Evolutionary conservation across 2,113 vertebrate species (phyloP), one percentile per base, ranked within the genome.

Genomic region (Hydrochoerus hydrochaeris): DNA sequence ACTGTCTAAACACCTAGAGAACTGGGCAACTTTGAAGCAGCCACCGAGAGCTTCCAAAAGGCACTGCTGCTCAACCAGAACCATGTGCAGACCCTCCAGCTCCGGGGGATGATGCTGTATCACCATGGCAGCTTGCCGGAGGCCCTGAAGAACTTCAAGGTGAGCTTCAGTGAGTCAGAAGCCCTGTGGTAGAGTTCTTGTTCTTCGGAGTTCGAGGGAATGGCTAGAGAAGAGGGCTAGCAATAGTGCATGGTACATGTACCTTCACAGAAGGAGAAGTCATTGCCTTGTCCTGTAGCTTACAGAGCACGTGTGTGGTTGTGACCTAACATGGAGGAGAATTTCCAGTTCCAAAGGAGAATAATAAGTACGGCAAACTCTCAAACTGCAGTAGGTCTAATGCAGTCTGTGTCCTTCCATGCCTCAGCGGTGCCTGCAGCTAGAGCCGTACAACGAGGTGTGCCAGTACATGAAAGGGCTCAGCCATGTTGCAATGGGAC

Each of bases 381-480:
- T 41, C 96, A 17, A 8, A 28, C 30, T 49, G 4, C n/a, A 0
- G 16, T 3, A 7, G 52, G 38, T 11, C 28, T 83, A 32, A 88
- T 7, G 1, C 1, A 32, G 20, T 35, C 95, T 95, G 93, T 63
- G 96, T 92, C 77, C 52, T 92, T 96, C 58, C 6, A 60, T 89
- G 32, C 97, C 41, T 4, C 98, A 99, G 99, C 98, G 99, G 57
- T 99, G 99, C 92, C 99, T 99, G 2, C 99, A 99, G 96, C 94
- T 99, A 60, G 99, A 99, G 94, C 99, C 99, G 0, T 99, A 99
- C 86, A 99, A 99, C 5, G 99, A 99, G 97, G 99, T 99, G 69
- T 99, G 99, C 94, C 99, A 99, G 98, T 99, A 99, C 96, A 99
- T 99, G 99, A 99, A 99, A 97, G 99, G 99, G 11, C 98, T 99